Evolutionary conservation across 2,888 invertebrate genomes (phyloP).

Genomic region (Ochlodes sylvanus): DNA sequence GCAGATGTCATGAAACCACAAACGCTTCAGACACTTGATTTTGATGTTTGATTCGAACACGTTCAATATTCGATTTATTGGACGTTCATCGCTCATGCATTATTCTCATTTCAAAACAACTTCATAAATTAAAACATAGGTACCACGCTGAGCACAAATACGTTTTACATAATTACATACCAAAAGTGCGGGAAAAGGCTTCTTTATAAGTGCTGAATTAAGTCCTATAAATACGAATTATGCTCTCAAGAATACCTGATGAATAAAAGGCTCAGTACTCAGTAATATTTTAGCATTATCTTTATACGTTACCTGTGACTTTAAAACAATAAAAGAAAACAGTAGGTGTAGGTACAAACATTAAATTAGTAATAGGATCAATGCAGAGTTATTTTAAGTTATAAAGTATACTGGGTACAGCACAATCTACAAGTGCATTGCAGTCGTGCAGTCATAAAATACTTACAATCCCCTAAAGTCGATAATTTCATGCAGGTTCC

Average conservation of each 20-base stretch:
- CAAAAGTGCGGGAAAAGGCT: slow-evolving; percentile 1
- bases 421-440: slow-evolving; percentile 5
- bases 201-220: not conserved
- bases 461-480: slow-evolving; percentile 82
- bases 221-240: too few relatives aligned
- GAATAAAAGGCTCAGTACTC: not conserved
- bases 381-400: not conserved
- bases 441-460: slow-evolving; percentile 53
- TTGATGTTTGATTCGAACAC: slow-evolving; percentile 23
- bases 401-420: not conserved
- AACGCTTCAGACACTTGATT: slow-evolving; percentile 15
- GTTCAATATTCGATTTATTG: slow-evolving; percentile 17
- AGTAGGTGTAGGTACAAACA: not conserved
- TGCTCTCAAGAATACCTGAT: not conserved
- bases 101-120: not conserved
- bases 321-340: not conserved
- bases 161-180: not conserved
- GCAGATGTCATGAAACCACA: slow-evolving; percentile 23
- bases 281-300: not conserved
- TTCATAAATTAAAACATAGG: not conserved
- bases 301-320: slow-evolving; percentile 2
- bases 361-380: not conserved
- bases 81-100: not conserved
- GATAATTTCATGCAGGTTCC: slow-evolving; percentile 81
- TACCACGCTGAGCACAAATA: not conserved